These are phyloP conservation scores for Corvus moneduloides DNA, from an alignment of 2,113 vertebrate genomes.

Conservation along the genomic window DNA sequence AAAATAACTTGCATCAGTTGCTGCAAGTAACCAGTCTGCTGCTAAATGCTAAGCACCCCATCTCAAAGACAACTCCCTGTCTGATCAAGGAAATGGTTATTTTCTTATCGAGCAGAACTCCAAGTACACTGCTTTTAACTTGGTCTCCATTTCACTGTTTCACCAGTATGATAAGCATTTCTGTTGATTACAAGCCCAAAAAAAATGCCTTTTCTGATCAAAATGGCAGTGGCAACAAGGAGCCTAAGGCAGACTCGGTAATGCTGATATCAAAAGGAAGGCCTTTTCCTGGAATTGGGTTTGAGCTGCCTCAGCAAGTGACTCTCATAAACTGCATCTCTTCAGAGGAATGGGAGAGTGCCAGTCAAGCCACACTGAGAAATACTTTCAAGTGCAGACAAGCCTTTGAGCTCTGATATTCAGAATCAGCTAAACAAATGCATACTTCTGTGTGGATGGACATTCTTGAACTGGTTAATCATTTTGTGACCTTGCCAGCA, in stretches of 20 bases:
- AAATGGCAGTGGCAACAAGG: conserved; percentile 29
- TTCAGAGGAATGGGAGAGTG: not conserved
- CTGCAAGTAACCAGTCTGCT: not conserved
- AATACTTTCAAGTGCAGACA: conserved; percentile 2
- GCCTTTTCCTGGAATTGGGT: not conserved
- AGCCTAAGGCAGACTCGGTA: conserved; percentile 14
- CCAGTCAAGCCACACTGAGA: not conserved
- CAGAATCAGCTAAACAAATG: not conserved
- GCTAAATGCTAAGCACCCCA: not conserved
- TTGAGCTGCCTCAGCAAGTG: conserved; percentile 39
- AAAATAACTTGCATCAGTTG: not conserved
- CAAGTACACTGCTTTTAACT: not conserved
- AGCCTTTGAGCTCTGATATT: not conserved
- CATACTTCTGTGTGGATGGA: not conserved
- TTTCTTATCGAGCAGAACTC: not conserved
- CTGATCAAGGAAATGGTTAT: not conserved
- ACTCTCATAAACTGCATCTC: not conserved
- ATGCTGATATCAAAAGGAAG: conserved; percentile 30
- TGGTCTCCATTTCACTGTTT: not conserved
- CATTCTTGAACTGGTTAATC: not conserved
- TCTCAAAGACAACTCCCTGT: not conserved
- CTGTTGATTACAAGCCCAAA: not conserved
- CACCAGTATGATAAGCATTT: not conserved
- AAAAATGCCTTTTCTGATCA: not conserved
- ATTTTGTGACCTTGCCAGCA: not conserved